Conservation (phyloP, 2,888 invertebrate species). For the Axea sp. region DNA sequence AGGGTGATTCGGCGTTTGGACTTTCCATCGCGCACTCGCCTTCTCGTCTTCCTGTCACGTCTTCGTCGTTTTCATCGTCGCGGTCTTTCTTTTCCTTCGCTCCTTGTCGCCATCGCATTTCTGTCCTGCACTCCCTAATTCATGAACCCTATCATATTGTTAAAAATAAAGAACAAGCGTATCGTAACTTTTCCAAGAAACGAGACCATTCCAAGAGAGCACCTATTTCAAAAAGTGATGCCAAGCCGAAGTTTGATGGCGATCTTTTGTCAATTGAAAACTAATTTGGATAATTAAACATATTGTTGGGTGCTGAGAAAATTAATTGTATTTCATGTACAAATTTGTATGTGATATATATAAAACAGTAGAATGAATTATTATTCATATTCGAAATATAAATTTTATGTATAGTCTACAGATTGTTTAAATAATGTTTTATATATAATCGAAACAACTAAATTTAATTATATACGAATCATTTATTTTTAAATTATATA, state of each 20-base stretch:
- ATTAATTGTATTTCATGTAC: neutral
- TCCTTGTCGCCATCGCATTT: slow-evolving; percentile 44
- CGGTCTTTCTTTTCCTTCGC: slow-evolving; percentile 25
- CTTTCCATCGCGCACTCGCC: slow-evolving; percentile 63
- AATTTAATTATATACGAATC: too few species aligned
- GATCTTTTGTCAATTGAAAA: slow-evolving; percentile 5
- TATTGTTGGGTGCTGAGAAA: too few species aligned
- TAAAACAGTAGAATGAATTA: too few species aligned
- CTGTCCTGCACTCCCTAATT: slow-evolving; percentile 53
- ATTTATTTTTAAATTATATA: too few species aligned
- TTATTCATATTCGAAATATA: too few species aligned
- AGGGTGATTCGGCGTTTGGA: slow-evolving; percentile 76
- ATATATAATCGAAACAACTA: too few species aligned
- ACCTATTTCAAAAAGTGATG: slow-evolving; percentile 15
- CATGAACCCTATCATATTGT: slow-evolving; percentile 63
- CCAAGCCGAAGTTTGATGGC: neutral
- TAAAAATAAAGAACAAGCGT: slow-evolving; percentile 60
- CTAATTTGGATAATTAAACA: neutral
- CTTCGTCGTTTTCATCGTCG: slow-evolving; percentile 49
- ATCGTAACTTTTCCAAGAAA: slow-evolving; percentile 54
- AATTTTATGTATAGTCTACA: too few species aligned
- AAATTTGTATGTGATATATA: neutral
- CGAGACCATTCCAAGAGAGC: slow-evolving; percentile 23
- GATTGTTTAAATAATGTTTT: too few species aligned
- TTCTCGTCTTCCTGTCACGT: slow-evolving; percentile 50